Percentiles rank a stretch among this genome's conserved stretches.
Conservation (phyloP, 2,888 invertebrate genomes). For the Macrostomum cliftonense region DNA sequence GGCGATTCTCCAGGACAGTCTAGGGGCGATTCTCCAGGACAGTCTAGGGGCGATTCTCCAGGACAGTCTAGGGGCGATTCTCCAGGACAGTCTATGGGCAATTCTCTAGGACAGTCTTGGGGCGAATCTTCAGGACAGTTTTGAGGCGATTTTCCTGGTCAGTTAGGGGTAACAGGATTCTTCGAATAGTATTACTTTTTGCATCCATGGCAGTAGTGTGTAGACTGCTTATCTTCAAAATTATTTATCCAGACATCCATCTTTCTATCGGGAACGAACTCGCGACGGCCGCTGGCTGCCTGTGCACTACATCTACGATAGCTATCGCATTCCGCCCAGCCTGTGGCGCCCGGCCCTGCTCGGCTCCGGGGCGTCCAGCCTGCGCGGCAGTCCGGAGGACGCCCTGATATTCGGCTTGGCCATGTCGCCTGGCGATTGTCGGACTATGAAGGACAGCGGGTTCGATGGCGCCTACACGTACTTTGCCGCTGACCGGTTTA, state of each 20-base stretch:
- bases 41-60: too few species aligned
- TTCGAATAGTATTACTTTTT: too few species aligned
- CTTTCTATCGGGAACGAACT: conserved; percentile 40
- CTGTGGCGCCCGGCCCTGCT: conserved; percentile 41
- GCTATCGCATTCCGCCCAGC: conserved; percentile 42
- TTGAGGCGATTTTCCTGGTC: too few species aligned
- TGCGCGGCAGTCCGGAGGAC: conserved; percentile 42
- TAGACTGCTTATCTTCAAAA: neutral
- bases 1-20: too few species aligned
- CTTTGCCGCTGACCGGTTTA: conserved; percentile 48
- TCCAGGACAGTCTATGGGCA: too few species aligned
- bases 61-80: too few species aligned
- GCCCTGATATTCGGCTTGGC: conserved; percentile 41
- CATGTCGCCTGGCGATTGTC: conserved; percentile 5
- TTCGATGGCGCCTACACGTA: conserved; percentile 49
- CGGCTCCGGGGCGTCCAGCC: conserved; percentile 30
- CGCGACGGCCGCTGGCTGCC: conserved; percentile 34
- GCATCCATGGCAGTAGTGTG: too few species aligned
- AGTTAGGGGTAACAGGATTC: too few species aligned
- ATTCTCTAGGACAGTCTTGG: too few species aligned
- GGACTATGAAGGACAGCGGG: conserved; percentile 29
- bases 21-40: too few species aligned
- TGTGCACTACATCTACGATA: conserved; percentile 50
- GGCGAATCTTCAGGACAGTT: too few species aligned
- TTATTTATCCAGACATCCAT: conserved; percentile 41